Conservation (phyloP, 2,888 invertebrate genomes). For the Cephus rjabovi region DNA sequence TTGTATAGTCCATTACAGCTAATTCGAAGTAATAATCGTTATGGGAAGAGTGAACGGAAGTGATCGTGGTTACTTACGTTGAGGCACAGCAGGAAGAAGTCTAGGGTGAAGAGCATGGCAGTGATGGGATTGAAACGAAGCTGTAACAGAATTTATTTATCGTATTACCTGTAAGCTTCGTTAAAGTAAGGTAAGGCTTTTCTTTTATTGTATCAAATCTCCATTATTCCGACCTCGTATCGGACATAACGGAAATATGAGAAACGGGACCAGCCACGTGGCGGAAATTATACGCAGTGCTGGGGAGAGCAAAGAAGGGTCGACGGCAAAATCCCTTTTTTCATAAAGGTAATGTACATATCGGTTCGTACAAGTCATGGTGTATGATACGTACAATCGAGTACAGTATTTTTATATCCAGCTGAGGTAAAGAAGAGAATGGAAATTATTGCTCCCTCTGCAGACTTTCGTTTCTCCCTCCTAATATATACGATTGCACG, state of each 20-base stretch:
- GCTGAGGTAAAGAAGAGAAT: constrained; percentile 1
- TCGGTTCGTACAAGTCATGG: too few species aligned
- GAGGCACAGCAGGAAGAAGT: constrained; percentile 80
- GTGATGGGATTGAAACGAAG: constrained; percentile 79
- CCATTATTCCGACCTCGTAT: constrained; percentile 7
- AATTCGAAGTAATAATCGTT: too few species aligned
- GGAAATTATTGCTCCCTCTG: constrained; percentile 4
- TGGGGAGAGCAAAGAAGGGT: too few species aligned
- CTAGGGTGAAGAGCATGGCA: constrained; percentile 80
- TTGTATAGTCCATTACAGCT: too few species aligned
- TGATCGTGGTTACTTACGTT: constrained; percentile 74
- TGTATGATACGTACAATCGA: too few species aligned
- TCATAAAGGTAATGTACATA: too few species aligned
- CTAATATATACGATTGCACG: too few species aligned
- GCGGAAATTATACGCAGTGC: too few species aligned
- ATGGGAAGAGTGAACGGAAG: background rate
- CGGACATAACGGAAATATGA: too few species aligned
- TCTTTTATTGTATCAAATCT: constrained; percentile 19
- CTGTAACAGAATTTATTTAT: constrained; percentile 68
- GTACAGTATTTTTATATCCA: constrained; percentile 8
- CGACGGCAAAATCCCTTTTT: too few species aligned
- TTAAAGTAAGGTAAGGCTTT: background rate
- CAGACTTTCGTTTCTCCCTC: background rate
- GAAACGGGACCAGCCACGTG: too few species aligned
- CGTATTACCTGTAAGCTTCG: constrained; percentile 13